Evolutionary conservation across 2,888 invertebrate species (phyloP).

Genomic region (Drepanosiphum platanoidis): DNA sequence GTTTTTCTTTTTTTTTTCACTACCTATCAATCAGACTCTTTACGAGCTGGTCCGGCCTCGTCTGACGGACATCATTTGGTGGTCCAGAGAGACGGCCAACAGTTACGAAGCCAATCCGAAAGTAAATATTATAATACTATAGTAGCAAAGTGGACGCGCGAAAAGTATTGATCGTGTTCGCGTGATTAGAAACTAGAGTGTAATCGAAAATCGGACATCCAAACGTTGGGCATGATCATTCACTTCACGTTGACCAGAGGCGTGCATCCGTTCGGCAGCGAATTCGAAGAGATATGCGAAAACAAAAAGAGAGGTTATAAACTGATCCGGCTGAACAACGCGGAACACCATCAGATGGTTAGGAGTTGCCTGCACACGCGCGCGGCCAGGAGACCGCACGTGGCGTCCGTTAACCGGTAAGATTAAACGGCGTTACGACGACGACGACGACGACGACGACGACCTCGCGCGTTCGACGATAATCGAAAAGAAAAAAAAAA

Average conservation of each 20-base stretch:
- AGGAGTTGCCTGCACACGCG: background rate
- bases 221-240: slow-evolving; percentile 32
- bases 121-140: background rate
- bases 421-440: background rate
- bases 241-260: slow-evolving; percentile 24
- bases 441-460: background rate
- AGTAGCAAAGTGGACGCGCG: background rate
- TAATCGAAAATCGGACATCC: slow-evolving; percentile 17
- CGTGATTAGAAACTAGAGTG: background rate
- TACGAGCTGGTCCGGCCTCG: slow-evolving; percentile 1
- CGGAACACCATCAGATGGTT: background rate
- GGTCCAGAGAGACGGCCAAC: slow-evolving; percentile 6
- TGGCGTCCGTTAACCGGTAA: background rate
- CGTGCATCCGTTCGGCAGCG: background rate
- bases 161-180: background rate
- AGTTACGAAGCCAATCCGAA: background rate
- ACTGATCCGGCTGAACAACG: background rate
- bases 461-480: too few species aligned
- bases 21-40: background rate
- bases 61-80: slow-evolving; percentile 7
- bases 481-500: too few species aligned
- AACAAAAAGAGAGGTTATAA: slow-evolving; percentile 11
- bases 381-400: slow-evolving; percentile 2
- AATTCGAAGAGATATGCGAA: background rate
- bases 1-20: background rate